Evolutionary conservation across 2,888 invertebrate genomes (phyloP), one percentile per base, ranked within the genome.

Genomic region (Mechanitis mazaeus): DNA sequence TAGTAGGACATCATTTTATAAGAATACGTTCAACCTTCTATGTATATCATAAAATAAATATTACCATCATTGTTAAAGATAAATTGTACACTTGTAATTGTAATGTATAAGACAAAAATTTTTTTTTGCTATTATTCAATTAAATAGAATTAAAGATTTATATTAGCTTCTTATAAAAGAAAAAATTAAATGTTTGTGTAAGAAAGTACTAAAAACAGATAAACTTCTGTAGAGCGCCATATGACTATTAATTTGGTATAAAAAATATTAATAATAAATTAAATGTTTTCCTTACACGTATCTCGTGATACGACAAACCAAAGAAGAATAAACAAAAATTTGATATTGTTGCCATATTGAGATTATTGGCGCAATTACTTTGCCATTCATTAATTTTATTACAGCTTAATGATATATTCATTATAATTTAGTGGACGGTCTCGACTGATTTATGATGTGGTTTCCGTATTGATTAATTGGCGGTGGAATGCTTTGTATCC

Each of bases 401-500:
- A 62, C 56, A 7, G 61, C 61, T 64, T 59, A 65, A 66, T 68
- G 63, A 66, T 65, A 66, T 60, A 66, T 64, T 68, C 67, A 66
- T 66, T 68, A 69, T 68, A 67, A 70, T 70, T 67, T 70, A 70
- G 67, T 68, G 65, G 64, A 69, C 55, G 61, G 56, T 54, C 57
- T 42, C 55, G 28, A 54, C 62, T 69, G 68, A 69, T 70, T 70
- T 69, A 69, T 65, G 64, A 61, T 66, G 70, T 59, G 68, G 69
- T 67, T 59, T 61, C 53, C 59, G 54, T 67, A 69, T 68, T 64
- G 68, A 69, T 70, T 68, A 70, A 69, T 66, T 35, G 58, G 66
- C 61, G 58, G 61, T 63, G 50, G 5, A 50, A 28, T 65, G 45
- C 50, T 55, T 58, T 59, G 59, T 59, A 56, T 63, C 54, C 47